These are phyloP conservation scores for Burhinus oedicnemus DNA, from an alignment of 2,113 vertebrate genomes.

Conservation along the genomic window DNA sequence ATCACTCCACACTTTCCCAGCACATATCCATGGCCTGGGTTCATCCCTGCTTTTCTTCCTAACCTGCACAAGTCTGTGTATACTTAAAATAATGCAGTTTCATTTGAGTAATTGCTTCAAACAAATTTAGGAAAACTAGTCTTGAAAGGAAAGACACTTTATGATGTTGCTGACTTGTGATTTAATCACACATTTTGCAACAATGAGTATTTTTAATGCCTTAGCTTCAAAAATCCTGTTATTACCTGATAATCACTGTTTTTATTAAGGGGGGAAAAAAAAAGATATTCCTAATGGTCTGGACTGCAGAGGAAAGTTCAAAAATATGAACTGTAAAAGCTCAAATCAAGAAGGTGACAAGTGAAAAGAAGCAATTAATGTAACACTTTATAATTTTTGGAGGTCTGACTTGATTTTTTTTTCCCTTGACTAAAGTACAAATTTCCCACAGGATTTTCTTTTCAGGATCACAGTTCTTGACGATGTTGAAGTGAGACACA, in stretches of 20 bases:
- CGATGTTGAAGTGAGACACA: not conserved
- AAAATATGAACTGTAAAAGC: constrained; percentile 17
- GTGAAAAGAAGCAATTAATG: constrained; percentile 34
- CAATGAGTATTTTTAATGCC: not conserved
- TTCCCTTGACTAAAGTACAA: not conserved
- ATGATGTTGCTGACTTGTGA: not conserved
- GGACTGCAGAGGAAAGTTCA: not conserved
- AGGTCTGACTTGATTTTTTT: not conserved
- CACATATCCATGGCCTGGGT: not conserved
- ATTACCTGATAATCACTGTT: not conserved
- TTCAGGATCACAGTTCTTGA: not conserved
- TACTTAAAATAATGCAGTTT: not conserved
- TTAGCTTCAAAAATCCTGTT: constrained; percentile 12
- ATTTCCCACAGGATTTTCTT: not conserved
- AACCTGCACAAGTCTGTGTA: not conserved
- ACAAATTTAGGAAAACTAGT: not conserved
- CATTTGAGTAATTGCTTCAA: not conserved
- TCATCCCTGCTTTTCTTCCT: not conserved
- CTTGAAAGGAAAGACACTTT: not conserved
- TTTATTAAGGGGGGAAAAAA: not conserved
- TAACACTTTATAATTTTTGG: constrained; percentile 35
- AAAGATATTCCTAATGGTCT: not conserved
- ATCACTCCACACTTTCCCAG: not conserved
- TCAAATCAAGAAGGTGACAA: constrained; percentile 22
- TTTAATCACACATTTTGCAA: not conserved